These are phyloP conservation scores for Chiroxiphia lanceolata DNA, from an alignment of 2,797 vertebrate genomes.

Conservation along the genomic window DNA sequence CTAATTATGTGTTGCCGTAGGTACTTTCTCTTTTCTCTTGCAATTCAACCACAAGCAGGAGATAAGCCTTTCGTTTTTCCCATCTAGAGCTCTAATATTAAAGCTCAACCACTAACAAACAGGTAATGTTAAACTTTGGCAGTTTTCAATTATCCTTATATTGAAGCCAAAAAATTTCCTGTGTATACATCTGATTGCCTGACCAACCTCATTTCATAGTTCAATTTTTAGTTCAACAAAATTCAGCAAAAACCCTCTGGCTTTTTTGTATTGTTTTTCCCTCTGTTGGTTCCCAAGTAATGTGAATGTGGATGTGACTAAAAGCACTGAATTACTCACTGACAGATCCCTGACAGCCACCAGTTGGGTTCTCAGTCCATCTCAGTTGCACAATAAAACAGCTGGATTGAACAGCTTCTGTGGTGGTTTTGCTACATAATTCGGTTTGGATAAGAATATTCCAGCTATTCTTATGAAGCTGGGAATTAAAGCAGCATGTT, in stretches of 20 bases:
- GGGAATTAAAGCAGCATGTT: neutral
- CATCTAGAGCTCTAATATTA: neutral
- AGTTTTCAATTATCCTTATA: neutral
- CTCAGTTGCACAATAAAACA: neutral
- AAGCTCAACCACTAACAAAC: neutral
- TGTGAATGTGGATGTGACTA: neutral
- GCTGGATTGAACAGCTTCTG: neutral
- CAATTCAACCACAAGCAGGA: neutral
- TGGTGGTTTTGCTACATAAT: neutral
- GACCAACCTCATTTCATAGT: neutral
- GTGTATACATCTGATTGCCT: neutral
- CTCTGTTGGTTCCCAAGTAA: neutral
- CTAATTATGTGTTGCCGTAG: neutral
- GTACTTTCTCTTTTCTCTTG: neutral
- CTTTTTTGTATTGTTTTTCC: neutral
- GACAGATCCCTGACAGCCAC: neutral
- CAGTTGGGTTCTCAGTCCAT: neutral
- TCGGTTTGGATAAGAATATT: neutral
- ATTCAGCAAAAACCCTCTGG: neutral
- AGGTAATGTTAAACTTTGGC: neutral
- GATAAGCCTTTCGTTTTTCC: neutral
- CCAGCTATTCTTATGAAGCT: neutral
- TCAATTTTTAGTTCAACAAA: neutral
- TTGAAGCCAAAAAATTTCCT: neutral
- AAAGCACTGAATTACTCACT: neutral